Conservation (phyloP, 2,113 vertebrate species). For the human region DNA sequence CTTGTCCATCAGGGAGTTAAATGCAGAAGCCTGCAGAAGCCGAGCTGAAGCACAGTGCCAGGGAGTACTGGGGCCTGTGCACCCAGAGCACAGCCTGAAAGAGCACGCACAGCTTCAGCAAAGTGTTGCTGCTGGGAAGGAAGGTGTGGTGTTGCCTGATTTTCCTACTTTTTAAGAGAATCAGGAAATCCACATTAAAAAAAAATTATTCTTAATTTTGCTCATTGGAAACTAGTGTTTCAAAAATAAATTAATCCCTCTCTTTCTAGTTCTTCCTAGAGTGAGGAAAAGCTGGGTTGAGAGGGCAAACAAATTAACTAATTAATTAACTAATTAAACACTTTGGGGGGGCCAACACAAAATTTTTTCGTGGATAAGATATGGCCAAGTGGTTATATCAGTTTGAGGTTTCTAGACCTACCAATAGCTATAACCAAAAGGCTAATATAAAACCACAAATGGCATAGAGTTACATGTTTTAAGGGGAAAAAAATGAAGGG, state of each 20-base stretch:
- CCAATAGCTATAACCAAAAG: neutral
- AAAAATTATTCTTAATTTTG: neutral
- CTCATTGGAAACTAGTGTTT: neutral
- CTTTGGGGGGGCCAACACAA: neutral
- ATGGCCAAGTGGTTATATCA: neutral
- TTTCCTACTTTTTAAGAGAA: slow-evolving; percentile 24
- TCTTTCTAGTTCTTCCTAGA: too few relatives aligned
- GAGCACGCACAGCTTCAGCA: neutral
- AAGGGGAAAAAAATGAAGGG: neutral
- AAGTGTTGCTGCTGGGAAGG: neutral
- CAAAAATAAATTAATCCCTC: neutral
- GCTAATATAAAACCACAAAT: slow-evolving; percentile 18
- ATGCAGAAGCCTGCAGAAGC: neutral
- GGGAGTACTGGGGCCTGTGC: neutral
- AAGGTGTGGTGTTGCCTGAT: neutral
- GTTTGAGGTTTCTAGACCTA: neutral
- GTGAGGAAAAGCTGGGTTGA: too few relatives aligned
- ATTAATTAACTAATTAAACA: neutral
- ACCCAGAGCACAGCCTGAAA: too few relatives aligned
- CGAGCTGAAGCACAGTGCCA: neutral
- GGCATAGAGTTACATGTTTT: neutral
- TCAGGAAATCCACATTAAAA: neutral
- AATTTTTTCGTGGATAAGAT: neutral
- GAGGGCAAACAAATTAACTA: too few relatives aligned
- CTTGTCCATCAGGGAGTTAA: neutral